Base-by-base conservation (phyloP, 1,140 invertebrate genomes). In the Piezodorus guildinii region DNA sequence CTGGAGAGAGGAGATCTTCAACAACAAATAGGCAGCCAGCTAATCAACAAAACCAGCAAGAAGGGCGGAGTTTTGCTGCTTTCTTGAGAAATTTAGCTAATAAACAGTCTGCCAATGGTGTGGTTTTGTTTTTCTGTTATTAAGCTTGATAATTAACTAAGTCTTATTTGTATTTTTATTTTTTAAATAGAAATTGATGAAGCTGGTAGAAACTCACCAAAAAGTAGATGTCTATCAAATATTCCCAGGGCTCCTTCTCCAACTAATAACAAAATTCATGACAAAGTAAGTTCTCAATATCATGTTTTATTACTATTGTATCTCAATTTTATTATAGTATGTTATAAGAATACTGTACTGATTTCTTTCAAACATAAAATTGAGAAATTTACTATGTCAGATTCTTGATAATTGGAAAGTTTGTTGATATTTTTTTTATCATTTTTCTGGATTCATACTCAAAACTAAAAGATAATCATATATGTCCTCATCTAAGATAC, bases 11-110 rank as follows among this genome's bases (percentile, higher is more conserved):
- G 8, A 21, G 49, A 9, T 30, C 30, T 39, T 39, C 62, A n/a
- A 15, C 62, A 21, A 15, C 62, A 21, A 30, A 30, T 17, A 30
- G 34, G 21, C 19, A 49, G 15, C 62, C 34, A 15, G 3, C 49
- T 6, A n/a, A 17, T 14, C 39, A 27, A n/a, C 39, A 17, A 27
- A 43, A 43, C 14, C 62, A 46, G 25, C 62, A 63, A 25, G 44
- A 63, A 43, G 68, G 68, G 17, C 60, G 71, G 10, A 79, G 83
- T 27, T 91, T 90, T 75, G 87, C 88, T 23, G 87, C 88, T 5
- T 87, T 87, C 6, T 74, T 91, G 61, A 78, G 88, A 62, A 88
- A 87, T 72, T 76, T 91, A 64, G 88, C 88, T n/a, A 51, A 46
- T 23, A 63, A 63, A 43, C 62, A 63, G 30, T 62, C 60, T 45